A percentile compares a stretch with the other conserved stretches of the same genome.
Conservation (phyloP, 2,888 invertebrate species). For the Tolmerus cingulatus region DNA sequence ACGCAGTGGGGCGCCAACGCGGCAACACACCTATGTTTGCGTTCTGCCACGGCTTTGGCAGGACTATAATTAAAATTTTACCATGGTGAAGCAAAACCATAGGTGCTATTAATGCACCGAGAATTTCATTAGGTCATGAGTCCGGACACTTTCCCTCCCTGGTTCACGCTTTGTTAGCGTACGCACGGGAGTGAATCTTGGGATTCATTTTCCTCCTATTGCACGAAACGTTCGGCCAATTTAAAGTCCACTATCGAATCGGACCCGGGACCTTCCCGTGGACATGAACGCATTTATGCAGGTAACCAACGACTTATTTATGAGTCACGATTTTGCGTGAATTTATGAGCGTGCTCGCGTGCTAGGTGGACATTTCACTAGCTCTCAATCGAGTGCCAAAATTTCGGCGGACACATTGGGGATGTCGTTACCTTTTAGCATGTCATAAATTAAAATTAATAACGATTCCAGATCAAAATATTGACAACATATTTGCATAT, state of each 20-base stretch:
- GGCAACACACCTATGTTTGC: neutral
- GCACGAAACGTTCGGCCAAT: neutral
- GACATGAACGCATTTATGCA: neutral
- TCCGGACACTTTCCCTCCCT: neutral
- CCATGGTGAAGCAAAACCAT: neutral
- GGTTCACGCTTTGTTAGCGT: neutral
- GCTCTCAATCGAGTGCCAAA: conserved; percentile 13
- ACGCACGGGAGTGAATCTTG: neutral
- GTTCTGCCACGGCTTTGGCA: neutral
- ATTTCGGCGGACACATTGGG: neutral
- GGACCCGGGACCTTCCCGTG: neutral
- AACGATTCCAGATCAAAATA: conserved; percentile 1
- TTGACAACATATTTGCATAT: conserved; percentile 25
- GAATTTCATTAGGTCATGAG: neutral
- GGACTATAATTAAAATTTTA: neutral
- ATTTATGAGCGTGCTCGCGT: neutral
- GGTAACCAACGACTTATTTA: neutral
- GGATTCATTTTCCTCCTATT: neutral
- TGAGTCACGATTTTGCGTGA: neutral
- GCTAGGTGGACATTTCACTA: neutral
- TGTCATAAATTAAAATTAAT: conserved; percentile 14
- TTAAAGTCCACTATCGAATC: neutral
- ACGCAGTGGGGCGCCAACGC: neutral
- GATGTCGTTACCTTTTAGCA: conserved; percentile 10
- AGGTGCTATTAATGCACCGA: neutral